Base-by-base conservation (phyloP, 1,140 invertebrate genomes). In the Zeugodacus cucurbitae region DNA sequence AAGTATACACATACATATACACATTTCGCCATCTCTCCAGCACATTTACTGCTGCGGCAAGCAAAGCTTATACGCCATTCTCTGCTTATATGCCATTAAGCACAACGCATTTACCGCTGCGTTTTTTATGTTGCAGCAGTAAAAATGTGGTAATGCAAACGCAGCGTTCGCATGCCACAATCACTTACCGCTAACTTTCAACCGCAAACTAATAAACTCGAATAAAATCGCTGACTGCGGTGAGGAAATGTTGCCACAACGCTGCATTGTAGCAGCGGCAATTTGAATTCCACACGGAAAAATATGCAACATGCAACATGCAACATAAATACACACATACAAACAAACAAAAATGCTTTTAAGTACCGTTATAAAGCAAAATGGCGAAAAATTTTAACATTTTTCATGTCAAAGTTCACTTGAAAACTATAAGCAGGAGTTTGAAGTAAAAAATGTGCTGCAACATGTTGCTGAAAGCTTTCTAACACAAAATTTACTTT, bases 141-240 rank as follows among this genome's bases (percentile, higher is more conserved):
- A 82, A 82, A 82, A 82, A 48, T 82, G 41, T 82, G 41, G 37
- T n/a, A 48, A 22, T 82, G 41, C 41, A 48, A 82, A 82, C 44
- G 74, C 41, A 48, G 22, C 41, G 26, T 26, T 82, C 74, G 41
- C 74, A 48, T 82, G 74, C 41, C 41, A 82, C 74, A 48, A 82
- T 20, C 74, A 48, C 74, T 78, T 48, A 78, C 74, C 74, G 74
- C 74, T 82, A 82, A 82, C 74, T 82, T 82, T n/a, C 74, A 82
- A 82, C 37, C 74, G 37, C 37, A 82, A 82, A 82, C 74, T 82
- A 48, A 48, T 82, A 48, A 82, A 82, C 74, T 82, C 7, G 48
- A 48, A 48, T 82, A 48, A 82, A 82, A 82, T 48, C 10, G 34
- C 4, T 74, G 67, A 34, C 14, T 74, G 34, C 6, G n/a, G 64